Evolutionary conservation across 2,888 invertebrate genomes (phyloP), one percentile per base, ranked within the genome.

Genomic region (Limenitis arthemis): DNA sequence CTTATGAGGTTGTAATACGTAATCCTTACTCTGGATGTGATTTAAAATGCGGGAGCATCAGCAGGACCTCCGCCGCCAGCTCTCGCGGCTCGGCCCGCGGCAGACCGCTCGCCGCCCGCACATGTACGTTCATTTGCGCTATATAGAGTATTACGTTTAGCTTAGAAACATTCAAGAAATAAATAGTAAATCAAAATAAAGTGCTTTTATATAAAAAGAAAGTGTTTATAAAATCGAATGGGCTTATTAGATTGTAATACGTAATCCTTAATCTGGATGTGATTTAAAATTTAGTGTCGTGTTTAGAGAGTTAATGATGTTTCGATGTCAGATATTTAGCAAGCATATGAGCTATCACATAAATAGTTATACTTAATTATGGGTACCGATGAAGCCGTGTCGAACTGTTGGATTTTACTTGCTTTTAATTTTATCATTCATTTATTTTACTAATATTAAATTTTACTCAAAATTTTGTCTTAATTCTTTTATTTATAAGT

Each of bases 101-200:
- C 73, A 82, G 90, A 84, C 88, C 90, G 88, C 89, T 90, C 89
- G 89, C 90, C 88, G 88, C 90, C 89, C 90, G 90, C 87, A 89
- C 90, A 89, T 86, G 90, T 90, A 74, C 77, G 86, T 81, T 20
- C 1, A 31, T 0, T 9, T 6, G 12, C 20, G 11, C 11, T 33
- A 28, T n/a, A 20, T 20, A 46, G 0, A 4, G 8, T 30, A 9
- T 46, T 5, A 41, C 8, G 30, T 20, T 20, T 20, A 20, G 20
- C 20, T 1, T 20, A 20, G 1, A 20, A 20, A 20, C 20, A 4
- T 20, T 20, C 4, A 20, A 20, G 20, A 20, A 20, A 20, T 20
- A 20, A 20, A 20, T 20, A 20, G 1, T 20, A 20, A 20, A 20
- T 3, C 20, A 20, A 20, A 20, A 20, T 20, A 20, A 20, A 20